phyloP scores from a whole-genome alignment of 2,113 vertebrate species.

The Dromas ardeola region DNA sequence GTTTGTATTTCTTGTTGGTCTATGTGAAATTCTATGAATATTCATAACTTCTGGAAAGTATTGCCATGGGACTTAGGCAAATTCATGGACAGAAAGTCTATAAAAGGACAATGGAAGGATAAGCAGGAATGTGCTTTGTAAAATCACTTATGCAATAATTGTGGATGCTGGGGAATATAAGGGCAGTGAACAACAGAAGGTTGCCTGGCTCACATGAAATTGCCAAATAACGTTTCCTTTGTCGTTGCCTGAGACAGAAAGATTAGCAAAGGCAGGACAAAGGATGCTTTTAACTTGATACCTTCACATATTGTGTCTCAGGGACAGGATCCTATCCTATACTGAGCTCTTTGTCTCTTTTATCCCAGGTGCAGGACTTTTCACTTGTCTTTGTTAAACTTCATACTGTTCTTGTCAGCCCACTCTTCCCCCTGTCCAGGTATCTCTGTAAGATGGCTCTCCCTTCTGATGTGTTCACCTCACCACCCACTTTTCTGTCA shows the following conservation, averaged over 20 bases:
- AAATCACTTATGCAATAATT: background rate
- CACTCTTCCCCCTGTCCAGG: background rate
- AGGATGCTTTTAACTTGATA: background rate
- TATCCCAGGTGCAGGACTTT: too few species aligned
- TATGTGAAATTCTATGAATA: background rate
- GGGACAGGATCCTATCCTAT: background rate
- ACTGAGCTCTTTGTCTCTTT: background rate
- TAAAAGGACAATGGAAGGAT: background rate
- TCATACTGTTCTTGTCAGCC: background rate
- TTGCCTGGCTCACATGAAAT: background rate
- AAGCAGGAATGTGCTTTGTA: background rate
- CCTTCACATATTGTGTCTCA: background rate
- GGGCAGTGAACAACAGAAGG: background rate
- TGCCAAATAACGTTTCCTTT: background rate
- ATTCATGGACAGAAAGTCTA: background rate
- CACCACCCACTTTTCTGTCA: background rate
- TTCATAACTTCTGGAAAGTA: background rate
- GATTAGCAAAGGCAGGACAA: background rate
- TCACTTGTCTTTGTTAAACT: too few species aligned
- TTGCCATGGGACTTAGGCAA: background rate
- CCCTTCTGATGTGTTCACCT: background rate
- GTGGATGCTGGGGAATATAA: background rate
- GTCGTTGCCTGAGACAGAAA: background rate
- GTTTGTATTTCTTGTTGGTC: background rate
- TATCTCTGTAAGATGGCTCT: background rate